Conservation (phyloP, 2,797 vertebrate genomes). For the Zenarchopterus dispar region DNA sequence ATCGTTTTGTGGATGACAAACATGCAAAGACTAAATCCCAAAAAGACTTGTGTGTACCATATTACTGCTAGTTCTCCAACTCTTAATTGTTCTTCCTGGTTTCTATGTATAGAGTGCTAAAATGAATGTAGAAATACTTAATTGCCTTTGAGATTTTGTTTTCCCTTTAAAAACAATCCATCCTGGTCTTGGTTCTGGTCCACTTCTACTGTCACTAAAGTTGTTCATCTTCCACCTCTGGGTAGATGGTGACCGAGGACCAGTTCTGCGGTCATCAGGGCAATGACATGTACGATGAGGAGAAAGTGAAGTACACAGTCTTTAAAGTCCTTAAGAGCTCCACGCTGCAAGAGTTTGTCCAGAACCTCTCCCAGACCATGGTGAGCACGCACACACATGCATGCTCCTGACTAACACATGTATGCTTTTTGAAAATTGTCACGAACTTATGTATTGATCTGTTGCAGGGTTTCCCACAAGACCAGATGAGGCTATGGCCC, state of each 20-base stretch:
- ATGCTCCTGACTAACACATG: background rate
- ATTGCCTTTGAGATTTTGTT: too few relatives aligned
- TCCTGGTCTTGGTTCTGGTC: background rate
- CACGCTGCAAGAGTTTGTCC: constrained; percentile 95
- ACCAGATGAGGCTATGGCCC: constrained; percentile 99
- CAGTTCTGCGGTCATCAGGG: constrained; percentile 99
- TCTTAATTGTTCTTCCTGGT: too few relatives aligned
- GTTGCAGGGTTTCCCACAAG: constrained; percentile 95
- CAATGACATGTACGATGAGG: constrained; percentile 99
- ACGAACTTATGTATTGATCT: constrained; percentile 19
- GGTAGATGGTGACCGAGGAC: constrained; percentile 97
- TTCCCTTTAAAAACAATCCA: background rate
- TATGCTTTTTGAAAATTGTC: too few relatives aligned
- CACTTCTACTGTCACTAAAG: background rate
- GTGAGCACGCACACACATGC: constrained; percentile 71
- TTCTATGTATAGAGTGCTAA: too few relatives aligned
- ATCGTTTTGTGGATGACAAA: too few relatives aligned
- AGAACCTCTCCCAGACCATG: constrained; percentile 99
- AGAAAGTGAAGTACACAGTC: constrained; percentile 98
- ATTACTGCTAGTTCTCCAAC: too few relatives aligned
- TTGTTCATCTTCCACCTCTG: constrained; percentile 5
- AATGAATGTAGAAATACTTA: too few relatives aligned
- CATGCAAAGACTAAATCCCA: too few relatives aligned
- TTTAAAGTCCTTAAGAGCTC: constrained; percentile 99
- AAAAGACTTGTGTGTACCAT: too few relatives aligned